Percentiles rank a stretch among this genome's conserved stretches.
Conservation (phyloP, 2,113 vertebrate genomes). For the Dasyornis broadbenti region DNA sequence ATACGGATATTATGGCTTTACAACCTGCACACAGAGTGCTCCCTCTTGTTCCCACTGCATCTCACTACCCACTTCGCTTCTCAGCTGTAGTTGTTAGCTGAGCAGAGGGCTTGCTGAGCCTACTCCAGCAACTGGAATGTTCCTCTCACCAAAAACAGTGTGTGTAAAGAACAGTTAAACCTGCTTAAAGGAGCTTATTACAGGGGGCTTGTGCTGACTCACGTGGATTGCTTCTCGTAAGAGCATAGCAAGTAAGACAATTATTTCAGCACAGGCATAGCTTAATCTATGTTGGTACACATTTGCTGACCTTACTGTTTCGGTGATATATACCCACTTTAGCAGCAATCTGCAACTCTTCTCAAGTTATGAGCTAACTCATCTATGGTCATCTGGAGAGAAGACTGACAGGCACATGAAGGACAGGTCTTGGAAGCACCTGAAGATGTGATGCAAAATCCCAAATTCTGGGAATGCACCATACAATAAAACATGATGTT, state of each 20-base stretch:
- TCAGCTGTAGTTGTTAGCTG: rapidly evolving
- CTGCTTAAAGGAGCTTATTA: background rate
- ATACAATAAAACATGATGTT: rapidly evolving
- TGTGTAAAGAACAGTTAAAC: background rate
- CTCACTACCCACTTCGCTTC: background rate
- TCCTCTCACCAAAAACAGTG: background rate
- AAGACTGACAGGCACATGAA: background rate
- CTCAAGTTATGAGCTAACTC: background rate
- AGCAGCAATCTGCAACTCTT: background rate
- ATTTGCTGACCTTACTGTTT: background rate
- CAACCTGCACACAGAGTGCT: background rate
- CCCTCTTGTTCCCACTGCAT: background rate
- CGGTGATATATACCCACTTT: background rate
- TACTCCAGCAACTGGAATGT: background rate
- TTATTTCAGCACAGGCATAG: background rate
- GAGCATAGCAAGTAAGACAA: background rate
- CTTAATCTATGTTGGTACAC: background rate
- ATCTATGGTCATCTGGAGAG: background rate
- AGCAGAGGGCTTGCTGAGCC: background rate
- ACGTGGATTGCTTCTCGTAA: background rate
- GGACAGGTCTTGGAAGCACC: background rate
- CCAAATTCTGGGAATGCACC: background rate
- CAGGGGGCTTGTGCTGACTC: background rate
- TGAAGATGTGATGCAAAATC: background rate
- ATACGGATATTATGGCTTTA: background rate